These are phyloP conservation scores for Tiliqua scincoides DNA, from an alignment of 2,113 vertebrate species.

Conservation along the genomic window DNA sequence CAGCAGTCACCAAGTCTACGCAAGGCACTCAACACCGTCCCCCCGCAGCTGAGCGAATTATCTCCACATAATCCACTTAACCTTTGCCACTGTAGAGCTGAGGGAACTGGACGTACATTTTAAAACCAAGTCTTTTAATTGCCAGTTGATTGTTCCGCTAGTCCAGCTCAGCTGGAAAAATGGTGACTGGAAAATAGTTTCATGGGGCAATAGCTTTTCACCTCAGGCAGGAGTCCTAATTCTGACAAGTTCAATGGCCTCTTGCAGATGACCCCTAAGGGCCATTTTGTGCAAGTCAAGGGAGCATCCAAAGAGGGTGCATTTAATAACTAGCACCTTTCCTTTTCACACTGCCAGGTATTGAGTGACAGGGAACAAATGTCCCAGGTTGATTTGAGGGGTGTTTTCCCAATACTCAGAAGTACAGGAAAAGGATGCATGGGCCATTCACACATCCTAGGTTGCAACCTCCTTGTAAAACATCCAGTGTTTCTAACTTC, in stretches of 20 bases:
- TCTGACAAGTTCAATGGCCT: constrained; percentile 63
- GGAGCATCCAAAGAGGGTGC: background rate
- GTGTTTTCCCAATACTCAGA: background rate
- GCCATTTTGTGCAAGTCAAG: background rate
- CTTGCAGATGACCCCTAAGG: background rate
- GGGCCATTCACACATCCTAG: background rate
- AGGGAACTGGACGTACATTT: constrained; percentile 75
- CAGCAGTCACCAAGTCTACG: constrained; percentile 49
- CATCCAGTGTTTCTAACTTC: background rate
- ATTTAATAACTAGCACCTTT: background rate
- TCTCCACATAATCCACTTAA: constrained; percentile 85
- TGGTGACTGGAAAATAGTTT: constrained; percentile 76
- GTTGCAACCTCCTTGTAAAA: background rate
- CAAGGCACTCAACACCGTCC: constrained; percentile 68
- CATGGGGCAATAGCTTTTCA: constrained; percentile 77
- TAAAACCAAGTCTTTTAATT: constrained; percentile 80
- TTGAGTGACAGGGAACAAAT: background rate
- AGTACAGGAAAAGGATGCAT: background rate
- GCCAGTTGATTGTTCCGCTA: constrained; percentile 77
- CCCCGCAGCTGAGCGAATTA: constrained; percentile 75
- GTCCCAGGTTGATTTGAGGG: background rate
- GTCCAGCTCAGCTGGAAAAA: constrained; percentile 76
- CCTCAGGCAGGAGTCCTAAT: constrained; percentile 74
- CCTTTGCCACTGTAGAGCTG: constrained; percentile 77
- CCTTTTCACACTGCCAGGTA: background rate